Base-by-base conservation (phyloP, 2,113 vertebrate genomes). In the Caretta caretta region DNA sequence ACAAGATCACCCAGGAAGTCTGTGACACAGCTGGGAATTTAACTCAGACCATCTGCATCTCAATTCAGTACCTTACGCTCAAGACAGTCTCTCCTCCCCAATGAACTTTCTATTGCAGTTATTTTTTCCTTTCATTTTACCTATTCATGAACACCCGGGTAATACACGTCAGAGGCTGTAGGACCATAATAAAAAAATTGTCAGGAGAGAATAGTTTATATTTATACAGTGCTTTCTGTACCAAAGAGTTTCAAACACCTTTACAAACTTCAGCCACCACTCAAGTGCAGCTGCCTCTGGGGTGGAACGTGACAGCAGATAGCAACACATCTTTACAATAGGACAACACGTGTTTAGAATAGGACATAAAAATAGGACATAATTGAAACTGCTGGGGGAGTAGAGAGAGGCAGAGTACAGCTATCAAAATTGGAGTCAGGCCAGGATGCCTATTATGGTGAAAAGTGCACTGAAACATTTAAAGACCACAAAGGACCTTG, bases 41-140 rank as follows among this genome's bases (percentile, higher is more conserved):
- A 90, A 92, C 88, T 80, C 90, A 86, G 90, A 76, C 9, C 42
- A 85, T 87, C n/a, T 86, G 80, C 51, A 29, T 56, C 84, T 87
- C 16, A 90, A 51, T 62, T 12, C 16, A 86, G 42, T 38, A 82
- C 48, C 27, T 90, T 88, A 59, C 76, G 82, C 42, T 3, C 51
- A 53, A 85, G 50, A 4, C 19, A 29, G 16, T 8, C 25, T 90
- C 59, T 35, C 69, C 56, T 78, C 80, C 49, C 54, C 69, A 49
- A 29, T 27, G 11, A 48, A 14, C 13, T 89, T 93, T 49, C 31
- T 51, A 56, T 20, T 24, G 51, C 42, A 56, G 24, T 10, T n/a
- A 3, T 54, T 57, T 62, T 91, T 96, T 49, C 72, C 90, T 93
- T 86, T 46, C 24, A 69, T 90, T 92, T 31, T 3, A 56, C 20